Conservation (phyloP, 2,797 vertebrate genomes). For the Ctenopoma kingsleyae region DNA sequence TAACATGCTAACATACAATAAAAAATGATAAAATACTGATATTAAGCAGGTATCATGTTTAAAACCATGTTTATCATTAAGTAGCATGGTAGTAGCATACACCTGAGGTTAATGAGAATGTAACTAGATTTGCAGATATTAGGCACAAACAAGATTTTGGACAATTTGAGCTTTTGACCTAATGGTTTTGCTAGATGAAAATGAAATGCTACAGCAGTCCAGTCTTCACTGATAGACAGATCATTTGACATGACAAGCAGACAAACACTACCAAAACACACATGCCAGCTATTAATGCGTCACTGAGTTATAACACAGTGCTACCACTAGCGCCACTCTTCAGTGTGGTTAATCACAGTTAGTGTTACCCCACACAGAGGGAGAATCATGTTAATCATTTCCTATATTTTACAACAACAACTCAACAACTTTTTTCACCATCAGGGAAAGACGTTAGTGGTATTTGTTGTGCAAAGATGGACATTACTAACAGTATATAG, state of each 20-base stretch:
- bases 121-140: not conserved
- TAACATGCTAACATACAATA: no score
- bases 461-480: not conserved
- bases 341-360: conserved; percentile 34
- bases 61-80: no score
- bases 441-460: not conserved
- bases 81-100: not conserved
- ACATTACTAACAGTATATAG: not conserved
- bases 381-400: conserved; percentile 77
- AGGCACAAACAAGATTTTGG: not conserved
- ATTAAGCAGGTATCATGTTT: no score
- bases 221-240: not conserved
- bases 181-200: not conserved
- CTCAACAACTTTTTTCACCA: not conserved
- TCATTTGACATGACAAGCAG: not conserved
- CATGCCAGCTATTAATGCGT: conserved; percentile 27
- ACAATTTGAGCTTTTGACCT: not conserved
- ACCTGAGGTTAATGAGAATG: not conserved
- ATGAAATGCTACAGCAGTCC: no score
- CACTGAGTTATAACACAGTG: conserved; percentile 25
- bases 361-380: conserved; percentile 66
- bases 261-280: not conserved
- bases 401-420: conserved; percentile 43
- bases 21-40: no score
- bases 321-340: conserved; percentile 22